A percentile compares a stretch with the other conserved stretches of the same genome.
phyloP scores from a whole-genome alignment of 2,888 invertebrate species.

The Listrodromus nycthemerus region DNA sequence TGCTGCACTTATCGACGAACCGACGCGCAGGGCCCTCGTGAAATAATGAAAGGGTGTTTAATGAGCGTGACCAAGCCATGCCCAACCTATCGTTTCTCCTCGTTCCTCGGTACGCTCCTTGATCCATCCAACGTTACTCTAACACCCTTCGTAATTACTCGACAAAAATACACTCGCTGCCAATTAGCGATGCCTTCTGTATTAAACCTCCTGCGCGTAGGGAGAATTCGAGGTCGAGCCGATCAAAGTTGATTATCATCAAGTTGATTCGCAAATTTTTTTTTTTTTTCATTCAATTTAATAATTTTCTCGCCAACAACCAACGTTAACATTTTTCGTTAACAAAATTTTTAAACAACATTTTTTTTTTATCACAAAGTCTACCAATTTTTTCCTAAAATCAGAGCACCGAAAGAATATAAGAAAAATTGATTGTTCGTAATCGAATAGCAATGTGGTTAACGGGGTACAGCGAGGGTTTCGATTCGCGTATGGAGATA shows the following conservation, averaged over 20 bases:
- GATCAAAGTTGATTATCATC: constrained; percentile 17
- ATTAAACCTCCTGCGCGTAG: constrained; percentile 6
- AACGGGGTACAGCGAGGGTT: background rate
- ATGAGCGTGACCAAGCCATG: constrained; percentile 67
- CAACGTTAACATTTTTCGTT: background rate
- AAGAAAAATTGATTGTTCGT: background rate
- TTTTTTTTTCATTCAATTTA: background rate
- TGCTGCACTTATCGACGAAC: constrained; percentile 48
- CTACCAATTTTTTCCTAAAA: background rate
- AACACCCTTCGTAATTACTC: constrained; percentile 65
- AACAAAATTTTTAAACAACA: background rate
- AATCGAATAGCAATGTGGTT: background rate
- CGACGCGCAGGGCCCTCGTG: constrained; percentile 50
- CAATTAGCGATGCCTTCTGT: constrained; percentile 60
- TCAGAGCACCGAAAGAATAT: background rate
- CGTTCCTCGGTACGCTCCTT: constrained; percentile 21
- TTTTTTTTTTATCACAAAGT: background rate
- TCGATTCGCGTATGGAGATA: constrained; percentile 2
- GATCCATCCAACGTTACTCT: constrained; percentile 34
- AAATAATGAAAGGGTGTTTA: constrained; percentile 67
- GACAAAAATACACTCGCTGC: constrained; percentile 54
- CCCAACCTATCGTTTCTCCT: constrained; percentile 42
- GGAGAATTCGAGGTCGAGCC: constrained; percentile 39
- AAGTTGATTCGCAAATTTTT: constrained; percentile 1
- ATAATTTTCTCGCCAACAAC: background rate